Base-by-base conservation (phyloP, 2,888 invertebrate genomes). In the Quadriops clusia region DNA sequence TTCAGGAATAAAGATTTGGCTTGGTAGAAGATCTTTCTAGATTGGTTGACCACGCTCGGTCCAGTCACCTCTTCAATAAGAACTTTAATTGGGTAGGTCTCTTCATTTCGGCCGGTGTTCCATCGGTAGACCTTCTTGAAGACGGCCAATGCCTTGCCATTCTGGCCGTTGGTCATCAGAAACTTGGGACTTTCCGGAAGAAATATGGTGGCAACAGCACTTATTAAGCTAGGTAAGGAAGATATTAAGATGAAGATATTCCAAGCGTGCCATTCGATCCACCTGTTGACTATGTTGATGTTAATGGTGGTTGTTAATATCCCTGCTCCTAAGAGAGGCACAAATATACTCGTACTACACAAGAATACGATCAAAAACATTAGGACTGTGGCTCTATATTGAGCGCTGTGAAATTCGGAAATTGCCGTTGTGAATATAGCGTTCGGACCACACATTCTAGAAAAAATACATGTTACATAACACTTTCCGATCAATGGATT, bases 151-250 rank as follows among this genome's bases (percentile, higher is more conserved):
- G 82, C 81, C 45, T 78, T 72, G 6, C 72, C 67, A 37, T 73
- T 74, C 23, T 70, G 61, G 1, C 78, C 76, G 24, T 72, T 65
- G 1, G 77, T 70, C 70, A 83, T 74, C 3, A 83, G 61, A 56
- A 79, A 84, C 56, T 82, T 81, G 4, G 84, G 84, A 50, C 81
- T 84, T 55, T 85, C 85, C 0, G 83, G 81, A 33, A 78, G 61
- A 37, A 69, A 65, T 37, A 72, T 58, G 29, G 74, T 61, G 0
- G 68, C 63, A 17, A 75, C 37, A 0, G 76, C 76, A 5, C 80
- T 72, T 1, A 78, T 42, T 1, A 85, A 50, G 12, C 78, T 76
- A 5, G 85, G 77, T 34, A 81, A 36, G 1, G 74, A 62, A 55
- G 68, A 64, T 1, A 72, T 54, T 33, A 72, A 53, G 10, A 77